Evolutionary conservation across 2,113 vertebrate genomes (phyloP).

Genomic region (Orycteropus afer): DNA sequence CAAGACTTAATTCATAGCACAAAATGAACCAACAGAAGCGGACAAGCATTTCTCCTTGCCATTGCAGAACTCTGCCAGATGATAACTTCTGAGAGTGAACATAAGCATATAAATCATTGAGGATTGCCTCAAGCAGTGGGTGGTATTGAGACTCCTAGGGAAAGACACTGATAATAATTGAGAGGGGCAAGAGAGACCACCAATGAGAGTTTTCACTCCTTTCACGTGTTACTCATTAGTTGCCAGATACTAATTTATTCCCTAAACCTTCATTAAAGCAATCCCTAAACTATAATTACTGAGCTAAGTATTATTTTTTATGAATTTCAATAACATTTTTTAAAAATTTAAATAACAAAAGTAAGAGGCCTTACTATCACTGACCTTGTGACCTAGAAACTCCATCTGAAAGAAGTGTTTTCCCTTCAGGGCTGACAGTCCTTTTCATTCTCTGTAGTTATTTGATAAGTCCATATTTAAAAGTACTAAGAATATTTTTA

Average conservation of each 20-base stretch:
- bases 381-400: slow-evolving; percentile 44
- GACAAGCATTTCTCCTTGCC: not conserved
- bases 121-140: not conserved
- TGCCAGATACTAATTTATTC: slow-evolving; percentile 47
- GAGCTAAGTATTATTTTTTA: slow-evolving; percentile 37
- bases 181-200: not conserved
- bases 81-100: not conserved
- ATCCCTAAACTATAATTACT: slow-evolving; percentile 49
- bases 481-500: slow-evolving; percentile 25
- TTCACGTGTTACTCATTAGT: not conserved
- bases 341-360: not conserved
- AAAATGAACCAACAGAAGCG: not conserved
- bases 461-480: not conserved
- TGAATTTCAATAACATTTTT: slow-evolving; percentile 60
- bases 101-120: not conserved
- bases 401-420: slow-evolving; percentile 31
- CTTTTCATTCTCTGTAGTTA: slow-evolving; percentile 4
- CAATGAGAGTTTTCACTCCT: not conserved
- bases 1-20: not conserved
- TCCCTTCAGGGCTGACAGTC: not conserved
- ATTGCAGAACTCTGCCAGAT: not conserved
- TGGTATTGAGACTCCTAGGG: not conserved
- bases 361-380: not conserved
- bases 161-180: slow-evolving; percentile 4
- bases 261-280: slow-evolving; percentile 23